Base-by-base conservation (phyloP, 1,140 invertebrate species). In the Fopius arisanus region DNA sequence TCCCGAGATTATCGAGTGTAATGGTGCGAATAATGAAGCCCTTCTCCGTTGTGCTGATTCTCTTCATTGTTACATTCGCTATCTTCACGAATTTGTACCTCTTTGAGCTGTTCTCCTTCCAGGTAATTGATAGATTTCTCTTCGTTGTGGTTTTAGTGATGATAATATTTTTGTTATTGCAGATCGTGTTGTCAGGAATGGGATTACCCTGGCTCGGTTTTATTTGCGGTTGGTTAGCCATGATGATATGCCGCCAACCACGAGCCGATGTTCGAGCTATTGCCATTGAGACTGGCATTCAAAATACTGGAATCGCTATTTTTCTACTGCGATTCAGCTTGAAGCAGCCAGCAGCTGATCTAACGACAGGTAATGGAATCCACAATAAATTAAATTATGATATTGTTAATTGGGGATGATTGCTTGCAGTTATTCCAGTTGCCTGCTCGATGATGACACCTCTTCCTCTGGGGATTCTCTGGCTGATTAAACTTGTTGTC, bases 221-320 rank as follows among this genome's bases (percentile, higher is more conserved):
- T 87, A 41, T 92, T 3, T 87, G 93, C 33, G 97, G 96, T 28
- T 93, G 90, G 73, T 21, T 91, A 29, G 66, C 90, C 0, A 91
- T 94, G 0, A 82, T 86, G 33, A 14, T 93, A 2, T 89, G 91
- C 12, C 87, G 90, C 51, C 93, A 95, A 84, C 83, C 90, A 5
- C 79, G 88, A 33, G 80, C 88, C 16, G 94, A 98, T 81, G 88
- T 92, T 6, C 87, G 96, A 1, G 95, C 97, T 2, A 97, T 98
- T 78, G 92, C 94, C 5, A 93, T 98, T 72, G 97, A 98, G 89
- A 97, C 96, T 14, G 97, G 97, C 43, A 93, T 98, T 67, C 97
- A 98, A 87, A 98, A 98, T 87, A 97, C 96, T 0, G 97, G 96
- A 19, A 95, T 98, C 76, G 91, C 96, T 0, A 96, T 98, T 78